phyloP scores from a whole-genome alignment of 2,113 vertebrate genomes.

The Dipodomys ordii region DNA sequence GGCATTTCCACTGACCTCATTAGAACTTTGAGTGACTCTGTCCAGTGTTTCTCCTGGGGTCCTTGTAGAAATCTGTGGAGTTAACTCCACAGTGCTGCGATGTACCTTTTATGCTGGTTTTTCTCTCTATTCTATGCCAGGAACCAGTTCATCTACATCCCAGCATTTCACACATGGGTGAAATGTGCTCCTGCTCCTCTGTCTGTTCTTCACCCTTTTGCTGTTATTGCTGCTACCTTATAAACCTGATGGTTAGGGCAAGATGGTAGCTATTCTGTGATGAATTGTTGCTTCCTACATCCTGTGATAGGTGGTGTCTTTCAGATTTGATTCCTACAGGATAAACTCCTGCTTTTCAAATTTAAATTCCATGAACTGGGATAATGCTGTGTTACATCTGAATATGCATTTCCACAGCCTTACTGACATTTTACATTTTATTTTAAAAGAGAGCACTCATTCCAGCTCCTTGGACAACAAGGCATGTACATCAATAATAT shows the following conservation, averaged over 20 bases:
- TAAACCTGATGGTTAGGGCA: not conserved
- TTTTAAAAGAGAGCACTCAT: not conserved
- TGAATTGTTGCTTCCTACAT: not conserved
- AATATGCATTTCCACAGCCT: not conserved
- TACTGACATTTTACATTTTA: not conserved
- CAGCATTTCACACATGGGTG: no score
- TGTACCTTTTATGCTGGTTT: not conserved
- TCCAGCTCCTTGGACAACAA: not conserved
- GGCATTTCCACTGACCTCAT: accelerated
- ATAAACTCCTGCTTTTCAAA: not conserved
- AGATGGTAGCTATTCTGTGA: not conserved
- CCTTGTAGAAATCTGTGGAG: not conserved
- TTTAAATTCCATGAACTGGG: no score
- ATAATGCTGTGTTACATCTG: not conserved
- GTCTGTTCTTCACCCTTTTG: not conserved
- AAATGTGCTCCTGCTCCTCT: no score
- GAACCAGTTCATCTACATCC: no score
- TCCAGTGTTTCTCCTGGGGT: not conserved
- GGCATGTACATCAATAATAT: not conserved
- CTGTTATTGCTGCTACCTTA: not conserved
- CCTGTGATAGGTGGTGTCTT: not conserved
- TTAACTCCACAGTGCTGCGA: not conserved
- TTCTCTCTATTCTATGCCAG: no score
- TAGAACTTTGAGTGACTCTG: not conserved
- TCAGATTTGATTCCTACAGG: not conserved